Evolutionary conservation across 2,888 invertebrate genomes (phyloP).

Genomic region (Zhuqinia jingwanae): DNA sequence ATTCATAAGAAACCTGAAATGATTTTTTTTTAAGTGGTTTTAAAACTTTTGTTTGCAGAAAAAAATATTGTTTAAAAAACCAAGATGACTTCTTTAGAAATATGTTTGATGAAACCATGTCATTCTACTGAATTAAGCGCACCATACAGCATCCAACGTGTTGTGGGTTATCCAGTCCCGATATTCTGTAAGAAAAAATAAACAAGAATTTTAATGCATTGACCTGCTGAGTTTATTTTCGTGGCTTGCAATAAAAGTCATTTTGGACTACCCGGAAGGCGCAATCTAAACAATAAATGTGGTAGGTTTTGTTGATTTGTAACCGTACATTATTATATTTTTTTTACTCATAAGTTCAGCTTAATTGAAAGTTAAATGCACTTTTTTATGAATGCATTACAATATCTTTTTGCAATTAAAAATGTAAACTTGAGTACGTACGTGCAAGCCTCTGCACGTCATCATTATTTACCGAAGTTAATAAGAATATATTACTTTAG

Average conservation of each 20-base stretch:
- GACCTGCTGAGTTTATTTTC: not conserved
- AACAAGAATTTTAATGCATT: not conserved
- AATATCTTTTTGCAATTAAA: not conserved
- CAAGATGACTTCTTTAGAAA: too few relatives aligned
- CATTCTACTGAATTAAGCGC: slow-evolving; percentile 37
- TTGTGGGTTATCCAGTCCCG: slow-evolving; percentile 69
- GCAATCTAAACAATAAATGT: too few relatives aligned
- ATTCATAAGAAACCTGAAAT: too few relatives aligned
- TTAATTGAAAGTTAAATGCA: not conserved
- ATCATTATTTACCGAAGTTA: not conserved
- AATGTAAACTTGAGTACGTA: not conserved
- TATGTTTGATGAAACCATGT: too few relatives aligned
- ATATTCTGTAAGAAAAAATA: slow-evolving; percentile 64
- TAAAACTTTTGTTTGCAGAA: too few relatives aligned
- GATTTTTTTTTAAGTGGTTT: too few relatives aligned
- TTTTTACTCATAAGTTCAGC: not conserved
- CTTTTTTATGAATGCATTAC: not conserved
- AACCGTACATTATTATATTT: too few relatives aligned
- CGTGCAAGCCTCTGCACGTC: not conserved
- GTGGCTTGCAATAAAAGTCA: too few relatives aligned
- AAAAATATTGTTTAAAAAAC: too few relatives aligned
- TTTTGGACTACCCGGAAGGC: too few relatives aligned
- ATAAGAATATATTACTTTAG: too few relatives aligned
- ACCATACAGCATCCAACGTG: slow-evolving; percentile 70
- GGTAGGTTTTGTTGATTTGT: too few relatives aligned